Percentiles rank a stretch among this genome's conserved stretches.
phyloP scores from a whole-genome alignment of 1,140 invertebrate genomes.

The Micrasema minimum region DNA sequence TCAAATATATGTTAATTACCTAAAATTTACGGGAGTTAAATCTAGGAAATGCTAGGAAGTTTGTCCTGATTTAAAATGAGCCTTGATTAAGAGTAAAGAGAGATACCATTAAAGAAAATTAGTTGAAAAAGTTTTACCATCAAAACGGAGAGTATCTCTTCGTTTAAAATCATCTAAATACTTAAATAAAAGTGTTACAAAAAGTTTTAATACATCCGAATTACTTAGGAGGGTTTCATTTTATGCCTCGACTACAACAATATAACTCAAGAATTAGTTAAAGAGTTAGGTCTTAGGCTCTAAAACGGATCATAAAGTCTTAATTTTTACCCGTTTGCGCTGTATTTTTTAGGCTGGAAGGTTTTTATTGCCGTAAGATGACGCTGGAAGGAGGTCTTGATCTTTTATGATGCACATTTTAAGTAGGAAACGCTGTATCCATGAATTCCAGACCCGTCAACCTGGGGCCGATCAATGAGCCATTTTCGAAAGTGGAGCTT shows the following conservation, averaged over 20 bases:
- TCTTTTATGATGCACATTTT: slow-evolving; percentile 49
- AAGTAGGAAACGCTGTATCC: slow-evolving; percentile 48
- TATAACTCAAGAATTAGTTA: slow-evolving; percentile 44
- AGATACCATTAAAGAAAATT: too few species aligned
- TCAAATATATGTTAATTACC: too few species aligned
- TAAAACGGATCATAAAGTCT: slow-evolving; percentile 42
- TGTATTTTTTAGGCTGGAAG: slow-evolving; percentile 40
- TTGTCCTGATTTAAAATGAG: too few species aligned
- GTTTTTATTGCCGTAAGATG: slow-evolving; percentile 40
- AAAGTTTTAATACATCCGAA: slow-evolving; percentile 10
- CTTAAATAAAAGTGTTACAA: slow-evolving; percentile 25
- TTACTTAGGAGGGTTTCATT: slow-evolving; percentile 6
- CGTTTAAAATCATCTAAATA: slow-evolving; percentile 22
- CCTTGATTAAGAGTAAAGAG: too few species aligned
- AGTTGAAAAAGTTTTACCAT: too few species aligned
- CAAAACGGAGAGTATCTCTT: neutral
- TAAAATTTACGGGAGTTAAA: too few species aligned
- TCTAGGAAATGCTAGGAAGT: too few species aligned
- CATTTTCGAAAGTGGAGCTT: neutral
- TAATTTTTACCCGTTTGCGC: slow-evolving; percentile 42
- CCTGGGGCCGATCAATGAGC: neutral
- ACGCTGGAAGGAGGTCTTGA: slow-evolving; percentile 5
- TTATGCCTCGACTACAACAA: slow-evolving; percentile 36
- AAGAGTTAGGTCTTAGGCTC: slow-evolving; percentile 40
- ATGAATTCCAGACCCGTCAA: neutral